phyloP scores from a whole-genome alignment of 2,113 vertebrate genomes.

The Arizona elegans region DNA sequence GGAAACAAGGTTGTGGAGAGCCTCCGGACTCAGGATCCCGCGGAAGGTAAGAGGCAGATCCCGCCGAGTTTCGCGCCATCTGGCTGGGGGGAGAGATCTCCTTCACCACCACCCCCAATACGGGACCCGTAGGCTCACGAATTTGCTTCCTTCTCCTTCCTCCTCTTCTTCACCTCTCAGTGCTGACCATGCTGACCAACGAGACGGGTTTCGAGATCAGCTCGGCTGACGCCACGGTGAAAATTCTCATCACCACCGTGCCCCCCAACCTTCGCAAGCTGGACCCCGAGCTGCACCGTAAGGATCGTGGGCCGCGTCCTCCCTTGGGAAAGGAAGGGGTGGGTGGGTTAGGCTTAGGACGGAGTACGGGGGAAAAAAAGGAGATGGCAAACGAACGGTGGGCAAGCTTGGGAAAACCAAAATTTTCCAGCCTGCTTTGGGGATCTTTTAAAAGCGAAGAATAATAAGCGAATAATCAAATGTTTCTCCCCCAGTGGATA shows the following conservation, averaged over 20 bases:
- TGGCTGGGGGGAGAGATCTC: no score
- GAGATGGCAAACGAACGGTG: accelerated
- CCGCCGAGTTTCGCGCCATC: accelerated
- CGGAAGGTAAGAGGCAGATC: slow-evolving; percentile 77
- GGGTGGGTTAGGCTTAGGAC: background rate
- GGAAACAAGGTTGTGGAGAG: slow-evolving; percentile 96
- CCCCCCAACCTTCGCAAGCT: slow-evolving; percentile 95
- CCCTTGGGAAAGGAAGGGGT: background rate
- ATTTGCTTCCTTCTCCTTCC: accelerated
- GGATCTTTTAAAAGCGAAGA: background rate
- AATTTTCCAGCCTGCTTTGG: background rate
- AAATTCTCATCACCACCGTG: slow-evolving; percentile 96
- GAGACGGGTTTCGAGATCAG: slow-evolving; percentile 97
- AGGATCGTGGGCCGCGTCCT: background rate
- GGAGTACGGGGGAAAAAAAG: no score
- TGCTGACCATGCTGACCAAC: slow-evolving; percentile 95
- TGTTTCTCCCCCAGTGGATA: slow-evolving; percentile 81
- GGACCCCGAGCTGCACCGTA: slow-evolving; percentile 92
- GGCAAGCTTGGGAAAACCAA: background rate
- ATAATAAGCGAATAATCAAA: background rate
- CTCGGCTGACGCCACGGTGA: slow-evolving; percentile 91
- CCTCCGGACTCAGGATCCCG: slow-evolving; percentile 86
- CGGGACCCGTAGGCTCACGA: accelerated
- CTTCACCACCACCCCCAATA: no score
- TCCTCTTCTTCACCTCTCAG: slow-evolving; percentile 58